Evolutionary conservation across 2,888 invertebrate species (phyloP).

Genomic region (Eudasyphora cyanicolor): DNA sequence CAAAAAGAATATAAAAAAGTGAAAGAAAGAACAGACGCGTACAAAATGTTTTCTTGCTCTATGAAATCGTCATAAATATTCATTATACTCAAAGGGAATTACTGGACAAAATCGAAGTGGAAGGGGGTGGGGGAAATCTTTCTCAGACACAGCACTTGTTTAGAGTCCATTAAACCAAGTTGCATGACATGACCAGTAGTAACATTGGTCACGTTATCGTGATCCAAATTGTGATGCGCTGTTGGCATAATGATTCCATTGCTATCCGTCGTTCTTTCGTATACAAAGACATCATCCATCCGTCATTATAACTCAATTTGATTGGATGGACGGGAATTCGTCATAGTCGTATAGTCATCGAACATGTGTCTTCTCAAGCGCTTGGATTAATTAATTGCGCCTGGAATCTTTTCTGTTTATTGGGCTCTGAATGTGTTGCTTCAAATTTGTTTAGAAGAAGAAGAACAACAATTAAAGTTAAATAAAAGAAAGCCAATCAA

Average conservation of each 20-base stretch:
- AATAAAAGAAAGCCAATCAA: too few relatives aligned
- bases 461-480: too few relatives aligned
- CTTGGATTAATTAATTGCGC: conserved; percentile 4
- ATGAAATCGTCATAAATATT: conserved; percentile 78
- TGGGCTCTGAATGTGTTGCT: background rate
- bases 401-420: background rate
- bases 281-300: background rate
- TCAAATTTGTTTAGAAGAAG: too few relatives aligned
- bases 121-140: background rate
- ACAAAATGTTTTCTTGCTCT: conserved; percentile 74
- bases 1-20: too few relatives aligned
- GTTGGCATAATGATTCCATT: background rate
- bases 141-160: background rate
- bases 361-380: background rate
- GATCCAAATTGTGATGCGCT: background rate
- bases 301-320: background rate
- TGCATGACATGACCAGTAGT: conserved; percentile 29
- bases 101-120: conserved; percentile 5
- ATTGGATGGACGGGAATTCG: background rate
- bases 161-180: conserved; percentile 39
- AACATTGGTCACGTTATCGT: conserved; percentile 29
- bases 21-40: conserved; percentile 76
- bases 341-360: background rate
- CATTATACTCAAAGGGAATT: conserved; percentile 69
- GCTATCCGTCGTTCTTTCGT: too few relatives aligned